A percentile compares a stretch with the other conserved stretches of the same genome.
These are phyloP conservation scores for Diaprepes abbreviatus DNA, from an alignment of 2,888 invertebrate species.

Conservation along the genomic window DNA sequence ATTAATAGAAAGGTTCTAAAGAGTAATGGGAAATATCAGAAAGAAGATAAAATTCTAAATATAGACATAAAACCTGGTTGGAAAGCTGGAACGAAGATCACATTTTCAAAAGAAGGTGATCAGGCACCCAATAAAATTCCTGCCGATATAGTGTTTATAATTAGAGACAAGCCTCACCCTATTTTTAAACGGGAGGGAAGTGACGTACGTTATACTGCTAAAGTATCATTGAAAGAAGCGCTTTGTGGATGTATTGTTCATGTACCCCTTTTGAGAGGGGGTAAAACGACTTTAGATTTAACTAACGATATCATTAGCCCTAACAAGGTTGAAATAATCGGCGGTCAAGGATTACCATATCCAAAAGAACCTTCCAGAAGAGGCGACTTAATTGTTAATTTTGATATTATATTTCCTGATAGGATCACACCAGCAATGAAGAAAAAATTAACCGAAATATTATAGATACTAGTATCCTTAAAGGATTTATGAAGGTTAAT, in stretches of 20 bases:
- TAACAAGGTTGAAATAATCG: conserved; percentile 84
- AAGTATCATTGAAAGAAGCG: conserved; percentile 87
- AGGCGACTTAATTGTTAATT: conserved; percentile 91
- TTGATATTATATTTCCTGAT: conserved; percentile 94
- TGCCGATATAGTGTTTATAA: conserved; percentile 95
- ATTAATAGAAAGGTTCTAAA: conserved; percentile 89
- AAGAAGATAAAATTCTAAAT: conserved; percentile 92
- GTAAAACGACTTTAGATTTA: conserved; percentile 75
- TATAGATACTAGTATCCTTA: conserved; percentile 17
- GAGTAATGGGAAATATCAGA: conserved; percentile 82
- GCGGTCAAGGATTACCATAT: conserved; percentile 87
- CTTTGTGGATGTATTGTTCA: conserved; percentile 87
- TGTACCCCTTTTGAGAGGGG: conserved; percentile 86
- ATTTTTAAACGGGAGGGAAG: conserved; percentile 91
- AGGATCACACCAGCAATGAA: conserved; percentile 48
- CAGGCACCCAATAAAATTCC: conserved; percentile 91
- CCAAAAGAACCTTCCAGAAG: conserved; percentile 90
- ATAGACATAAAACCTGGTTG: conserved; percentile 96
- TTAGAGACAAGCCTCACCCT: conserved; percentile 91
- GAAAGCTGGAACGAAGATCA: conserved; percentile 97
- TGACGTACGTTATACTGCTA: conserved; percentile 88
- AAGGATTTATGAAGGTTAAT: too few relatives aligned
- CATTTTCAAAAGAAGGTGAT: conserved; percentile 94
- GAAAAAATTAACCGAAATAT: conserved; percentile 51
- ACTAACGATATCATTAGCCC: conserved; percentile 87